Base-by-base conservation (phyloP, 2,888 invertebrate species). In the Hartigia nigra region DNA sequence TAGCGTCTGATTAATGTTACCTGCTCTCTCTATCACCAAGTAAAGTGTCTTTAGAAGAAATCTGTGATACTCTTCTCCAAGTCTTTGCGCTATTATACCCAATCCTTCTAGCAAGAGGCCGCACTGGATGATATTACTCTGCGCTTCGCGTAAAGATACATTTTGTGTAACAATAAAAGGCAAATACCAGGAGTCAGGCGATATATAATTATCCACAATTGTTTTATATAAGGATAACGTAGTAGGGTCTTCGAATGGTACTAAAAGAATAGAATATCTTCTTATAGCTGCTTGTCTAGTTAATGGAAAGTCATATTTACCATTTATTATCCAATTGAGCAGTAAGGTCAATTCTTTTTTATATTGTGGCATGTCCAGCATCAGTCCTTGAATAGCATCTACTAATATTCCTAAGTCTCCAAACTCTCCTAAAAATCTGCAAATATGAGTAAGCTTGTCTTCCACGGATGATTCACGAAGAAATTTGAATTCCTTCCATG, bases 61-160 rank as follows among this genome's bases (percentile, higher is more conserved):
- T 1, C 92, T 92, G 82, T 95, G 93, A 89, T 94, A 96, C 0
- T 92, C 86, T 0, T 90, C 86, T 77, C 92, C 90, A 35, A 96
- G 91, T 23, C 92, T 91, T 9, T 86, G 80, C 0, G 96, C 95
- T 81, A 95, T 92, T 85, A 93, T 91, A 0, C 95, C 96, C 31
- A 96, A 90, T 1, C 96, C 95, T 89, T 96, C 96, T 0, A 95
- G 92, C 81, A 96, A 92, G 11, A 96, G 88, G 86, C 96, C 96
- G 74, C 93, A 92, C 84, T 95, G 94, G 69, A 95, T 88, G 78
- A 96, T 92, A 91, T 96, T 95, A 76, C 92, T 92, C 86, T 95
- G 94, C 2, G 94, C 94, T n/a, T 90, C 86, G 36, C 84, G 82
- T 37, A 91, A 80, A 35, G 87, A 79, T 31, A 85, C 79, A 69